phyloP scores from a whole-genome alignment of 2,113 vertebrate genomes.

The Egretta garzetta region DNA sequence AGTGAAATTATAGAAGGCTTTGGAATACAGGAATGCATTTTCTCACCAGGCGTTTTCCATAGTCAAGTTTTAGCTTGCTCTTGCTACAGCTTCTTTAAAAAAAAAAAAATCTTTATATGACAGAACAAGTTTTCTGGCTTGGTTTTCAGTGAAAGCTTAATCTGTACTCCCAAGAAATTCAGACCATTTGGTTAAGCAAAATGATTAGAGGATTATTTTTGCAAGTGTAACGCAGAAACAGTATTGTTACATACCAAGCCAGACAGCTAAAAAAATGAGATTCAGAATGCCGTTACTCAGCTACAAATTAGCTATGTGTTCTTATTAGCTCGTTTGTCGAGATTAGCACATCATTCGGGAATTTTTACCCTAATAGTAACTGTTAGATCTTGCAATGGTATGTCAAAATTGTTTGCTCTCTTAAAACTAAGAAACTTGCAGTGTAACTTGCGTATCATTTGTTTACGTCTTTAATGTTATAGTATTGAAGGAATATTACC shows the following conservation, averaged over 20 bases:
- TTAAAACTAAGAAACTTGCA: neutral
- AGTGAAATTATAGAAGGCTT: neutral
- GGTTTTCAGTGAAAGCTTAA: neutral
- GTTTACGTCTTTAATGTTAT: neutral
- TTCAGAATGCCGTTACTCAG: neutral
- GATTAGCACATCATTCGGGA: neutral
- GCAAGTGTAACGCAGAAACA: neutral
- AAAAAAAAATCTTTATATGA: neutral
- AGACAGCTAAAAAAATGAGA: neutral
- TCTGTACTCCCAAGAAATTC: neutral
- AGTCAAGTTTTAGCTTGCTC: slow-evolving; percentile 53
- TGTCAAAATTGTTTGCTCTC: neutral
- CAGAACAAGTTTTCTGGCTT: neutral
- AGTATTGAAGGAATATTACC: neutral
- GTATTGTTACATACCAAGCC: neutral
- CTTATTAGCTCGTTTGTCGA: neutral
- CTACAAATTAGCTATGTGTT: slow-evolving; percentile 7
- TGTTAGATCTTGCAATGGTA: neutral
- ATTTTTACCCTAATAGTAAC: neutral
- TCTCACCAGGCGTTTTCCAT: slow-evolving; percentile 14
- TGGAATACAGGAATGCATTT: slow-evolving; percentile 47
- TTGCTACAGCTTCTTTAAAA: neutral
- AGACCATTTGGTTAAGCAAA: neutral
- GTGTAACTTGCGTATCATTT: neutral
- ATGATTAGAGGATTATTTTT: neutral